Evolutionary conservation across 1,140 invertebrate genomes (phyloP).

Genomic region (Aporrectodea caliginosa): DNA sequence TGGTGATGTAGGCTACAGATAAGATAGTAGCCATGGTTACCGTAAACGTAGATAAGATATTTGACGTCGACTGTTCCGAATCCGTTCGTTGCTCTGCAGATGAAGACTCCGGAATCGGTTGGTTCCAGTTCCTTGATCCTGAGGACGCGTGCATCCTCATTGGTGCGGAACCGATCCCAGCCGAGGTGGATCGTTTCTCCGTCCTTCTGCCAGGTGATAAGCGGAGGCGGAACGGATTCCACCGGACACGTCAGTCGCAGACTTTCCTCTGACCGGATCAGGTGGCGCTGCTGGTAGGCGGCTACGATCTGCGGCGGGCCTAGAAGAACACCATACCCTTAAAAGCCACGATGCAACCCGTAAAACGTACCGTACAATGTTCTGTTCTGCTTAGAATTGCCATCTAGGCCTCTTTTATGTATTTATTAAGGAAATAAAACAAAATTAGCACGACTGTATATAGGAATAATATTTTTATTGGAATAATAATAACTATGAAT

Average conservation of each 20-base stretch:
- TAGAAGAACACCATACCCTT: too few species aligned
- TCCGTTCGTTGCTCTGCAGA: conserved; percentile 54
- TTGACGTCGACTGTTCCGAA: conserved; percentile 48
- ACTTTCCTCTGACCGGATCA: neutral
- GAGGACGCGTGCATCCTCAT: conserved; percentile 31
- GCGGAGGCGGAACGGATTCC: conserved; percentile 30
- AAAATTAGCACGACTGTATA: too few species aligned
- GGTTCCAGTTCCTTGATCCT: conserved; percentile 48
- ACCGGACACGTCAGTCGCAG: neutral
- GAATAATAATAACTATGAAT: too few species aligned
- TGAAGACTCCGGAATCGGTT: conserved; percentile 51
- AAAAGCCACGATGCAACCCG: too few species aligned
- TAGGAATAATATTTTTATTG: too few species aligned
- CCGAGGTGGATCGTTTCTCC: conserved; percentile 57
- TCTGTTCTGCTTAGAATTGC: too few species aligned
- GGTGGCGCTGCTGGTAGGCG: neutral
- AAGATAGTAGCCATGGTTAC: conserved; percentile 11
- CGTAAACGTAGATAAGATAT: conserved; percentile 34
- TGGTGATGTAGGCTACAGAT: neutral
- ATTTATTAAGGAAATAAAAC: too few species aligned
- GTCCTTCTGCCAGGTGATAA: conserved; percentile 54
- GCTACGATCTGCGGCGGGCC: neutral
- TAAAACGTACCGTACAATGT: too few species aligned
- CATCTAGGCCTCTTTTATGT: too few species aligned
- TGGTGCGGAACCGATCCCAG: conserved; percentile 55